Conservation (phyloP, 1,140 invertebrate species). For the Phthorimaea operculella region DNA sequence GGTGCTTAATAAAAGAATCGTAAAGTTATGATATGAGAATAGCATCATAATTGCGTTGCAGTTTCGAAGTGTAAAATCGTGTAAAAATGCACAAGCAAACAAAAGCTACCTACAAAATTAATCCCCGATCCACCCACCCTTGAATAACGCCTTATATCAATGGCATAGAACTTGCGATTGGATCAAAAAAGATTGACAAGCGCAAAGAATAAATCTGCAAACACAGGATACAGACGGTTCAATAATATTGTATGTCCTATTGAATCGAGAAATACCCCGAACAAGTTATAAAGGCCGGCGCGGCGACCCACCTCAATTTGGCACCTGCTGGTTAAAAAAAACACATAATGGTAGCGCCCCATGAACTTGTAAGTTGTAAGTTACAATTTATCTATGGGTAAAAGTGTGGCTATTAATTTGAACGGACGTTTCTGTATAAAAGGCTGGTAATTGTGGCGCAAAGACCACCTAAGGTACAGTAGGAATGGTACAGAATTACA, state of each 20-base stretch:
- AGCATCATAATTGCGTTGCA: background rate
- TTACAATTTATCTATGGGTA: constrained; percentile 13
- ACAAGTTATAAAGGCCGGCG: constrained; percentile 28
- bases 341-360: constrained; percentile 39
- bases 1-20: background rate
- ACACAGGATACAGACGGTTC: constrained; percentile 10
- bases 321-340: constrained; percentile 42
- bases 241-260: constrained; percentile 40
- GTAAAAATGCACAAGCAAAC: constrained; percentile 9
- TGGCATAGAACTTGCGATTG: background rate
- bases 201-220: too few relatives aligned
- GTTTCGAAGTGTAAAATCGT: constrained; percentile 22
- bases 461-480: background rate
- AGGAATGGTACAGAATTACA: background rate
- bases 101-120: background rate
- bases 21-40: background rate
- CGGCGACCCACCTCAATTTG: constrained; percentile 42
- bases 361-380: constrained; percentile 29
- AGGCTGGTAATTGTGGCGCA: background rate
- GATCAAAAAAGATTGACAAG: too few relatives aligned
- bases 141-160: background rate
- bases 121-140: background rate
- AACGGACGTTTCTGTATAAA: constrained; percentile 10
- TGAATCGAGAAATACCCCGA: constrained; percentile 33
- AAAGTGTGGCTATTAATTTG: constrained; percentile 13